Conservation (phyloP, 1,140 invertebrate species). For the Macrotrachela quadricornifera region DNA sequence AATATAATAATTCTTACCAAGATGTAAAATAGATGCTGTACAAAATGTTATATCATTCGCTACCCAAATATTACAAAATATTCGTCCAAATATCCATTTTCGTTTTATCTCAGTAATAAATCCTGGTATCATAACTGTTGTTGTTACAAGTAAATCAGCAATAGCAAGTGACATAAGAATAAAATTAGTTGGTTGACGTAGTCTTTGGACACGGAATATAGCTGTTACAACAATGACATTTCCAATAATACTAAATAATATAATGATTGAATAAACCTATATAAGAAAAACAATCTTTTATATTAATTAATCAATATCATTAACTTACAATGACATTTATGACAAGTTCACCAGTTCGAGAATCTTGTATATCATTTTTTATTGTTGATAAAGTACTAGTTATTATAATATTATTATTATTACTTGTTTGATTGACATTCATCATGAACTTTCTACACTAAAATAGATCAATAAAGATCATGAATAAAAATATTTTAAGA, state of each 20-base stretch:
- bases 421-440: too few relatives aligned
- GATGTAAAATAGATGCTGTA: conserved; percentile 8
- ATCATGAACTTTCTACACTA: too few relatives aligned
- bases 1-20: too few relatives aligned
- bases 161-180: conserved; percentile 71
- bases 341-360: too few relatives aligned
- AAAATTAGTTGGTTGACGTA: conserved; percentile 47
- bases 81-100: conserved; percentile 1
- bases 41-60: conserved; percentile 7
- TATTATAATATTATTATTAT: too few relatives aligned
- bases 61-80: conserved; percentile 8
- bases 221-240: conserved; percentile 1
- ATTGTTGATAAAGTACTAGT: too few relatives aligned
- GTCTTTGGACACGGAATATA: neutral
- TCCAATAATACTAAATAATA: conserved; percentile 3
- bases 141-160: conserved; percentile 68
- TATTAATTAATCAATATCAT: too few relatives aligned
- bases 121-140: conserved; percentile 39
- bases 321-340: too few relatives aligned
- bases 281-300: too few relatives aligned
- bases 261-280: neutral
- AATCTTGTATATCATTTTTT: too few relatives aligned
- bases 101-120: neutral
- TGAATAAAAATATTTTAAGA: too few relatives aligned
- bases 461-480: too few relatives aligned